Base-by-base conservation (phyloP, 2,113 vertebrate species). In the Neodontobutis hainanensis region DNA sequence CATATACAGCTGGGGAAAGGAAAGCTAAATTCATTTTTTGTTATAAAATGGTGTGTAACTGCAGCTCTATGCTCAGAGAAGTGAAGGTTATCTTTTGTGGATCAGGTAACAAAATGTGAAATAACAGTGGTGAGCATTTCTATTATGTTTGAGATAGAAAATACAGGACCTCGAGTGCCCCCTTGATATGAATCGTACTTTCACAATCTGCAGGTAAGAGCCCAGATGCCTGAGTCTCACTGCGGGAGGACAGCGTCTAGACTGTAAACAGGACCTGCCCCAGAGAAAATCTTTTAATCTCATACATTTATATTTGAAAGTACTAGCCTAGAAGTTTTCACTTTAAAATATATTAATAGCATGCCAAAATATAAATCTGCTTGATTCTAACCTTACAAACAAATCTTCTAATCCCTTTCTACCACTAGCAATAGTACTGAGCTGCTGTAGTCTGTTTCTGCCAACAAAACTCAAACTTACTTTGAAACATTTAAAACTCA, bases 181-280 rank as follows among this genome's bases (percentile, higher is more conserved):
- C 35, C 0, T 5, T 52, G 61, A 75, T 68, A 66, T 70, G 55
- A 62, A 75, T 62, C 19, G 3, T 40, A 52, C 50, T 50, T 63
- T 65, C 71, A 65, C 46, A 46, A 56, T 40, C 27, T 67, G 52
- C 45, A 70, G 52, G 46, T 48, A 42, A 11, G 64, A 14, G 32
- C n/a, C 32, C 34, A 38, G 15, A 50, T 7, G 3, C n/a, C 19
- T 15, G 14, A 46, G n/a, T 49, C 58, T 56, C 67, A 62, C 43
- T 42, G 42, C 12, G 3, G 35, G 35, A 43, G 3, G 6, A 57
- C 53, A 57, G 61, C 55, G 65, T 75, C 78, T 73, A 69, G 72
- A 83, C 64, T n/a, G 69, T 70, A 75, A 75, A 77, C 73, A 65
- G 67, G 4, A 61, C 62, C 52, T 55, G 51, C 69, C 63, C 55